Percentiles rank a stretch among this genome's conserved stretches.
These are phyloP conservation scores for Alviniconcha marisindica DNA, from an alignment of 1,140 invertebrate species.

Conservation along the genomic window DNA sequence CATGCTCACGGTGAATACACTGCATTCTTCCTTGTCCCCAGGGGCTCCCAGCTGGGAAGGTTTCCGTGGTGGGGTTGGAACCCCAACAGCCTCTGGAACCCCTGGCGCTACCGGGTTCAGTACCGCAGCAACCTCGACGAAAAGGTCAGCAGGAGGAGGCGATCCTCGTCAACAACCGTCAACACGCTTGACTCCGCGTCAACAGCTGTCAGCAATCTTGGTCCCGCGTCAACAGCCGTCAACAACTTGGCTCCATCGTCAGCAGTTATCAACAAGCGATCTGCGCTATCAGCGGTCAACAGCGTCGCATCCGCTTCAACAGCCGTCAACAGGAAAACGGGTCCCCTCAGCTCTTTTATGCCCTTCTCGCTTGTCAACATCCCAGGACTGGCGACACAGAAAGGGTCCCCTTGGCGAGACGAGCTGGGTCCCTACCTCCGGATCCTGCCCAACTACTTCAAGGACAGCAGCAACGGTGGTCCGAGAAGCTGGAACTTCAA, in stretches of 20 bases:
- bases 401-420: not conserved
- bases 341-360: too few species aligned
- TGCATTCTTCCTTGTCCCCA: too few species aligned
- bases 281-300: too few species aligned
- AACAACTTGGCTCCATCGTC: not conserved
- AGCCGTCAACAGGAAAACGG: too few species aligned
- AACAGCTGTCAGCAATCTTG: not conserved
- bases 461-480: not conserved
- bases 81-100: conserved; percentile 20
- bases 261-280: not conserved
- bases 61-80: conserved; percentile 19
- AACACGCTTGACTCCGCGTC: not conserved
- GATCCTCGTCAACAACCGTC: not conserved
- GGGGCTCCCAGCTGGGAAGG: not conserved
- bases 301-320: too few species aligned
- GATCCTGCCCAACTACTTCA: too few species aligned
- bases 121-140: not conserved
- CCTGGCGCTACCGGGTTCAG: conserved; percentile 22
- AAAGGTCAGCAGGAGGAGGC: conserved; percentile 2
- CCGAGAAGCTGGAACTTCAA: not conserved
- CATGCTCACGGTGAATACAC: too few species aligned
- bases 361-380: not conserved
- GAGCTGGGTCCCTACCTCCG: not conserved
- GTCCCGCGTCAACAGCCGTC: not conserved
- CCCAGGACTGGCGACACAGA: not conserved